phyloP scores from a whole-genome alignment of 1,140 invertebrate species.

The Neotoxoptera formosana region DNA sequence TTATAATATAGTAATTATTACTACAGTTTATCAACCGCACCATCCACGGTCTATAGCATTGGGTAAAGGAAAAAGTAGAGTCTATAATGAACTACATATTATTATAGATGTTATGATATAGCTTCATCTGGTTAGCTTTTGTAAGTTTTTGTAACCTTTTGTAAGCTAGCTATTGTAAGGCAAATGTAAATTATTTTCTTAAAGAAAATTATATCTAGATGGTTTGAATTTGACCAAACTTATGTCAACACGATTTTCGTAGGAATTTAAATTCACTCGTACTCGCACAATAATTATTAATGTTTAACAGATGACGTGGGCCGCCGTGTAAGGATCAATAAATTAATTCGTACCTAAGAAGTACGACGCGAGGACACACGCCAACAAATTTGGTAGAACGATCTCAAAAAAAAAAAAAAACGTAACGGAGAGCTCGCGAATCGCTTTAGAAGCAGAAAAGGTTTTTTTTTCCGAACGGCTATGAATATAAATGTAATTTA shows the following conservation, averaged over 20 bases:
- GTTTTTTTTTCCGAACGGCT: slow-evolving; percentile 3
- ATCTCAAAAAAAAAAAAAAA: neutral
- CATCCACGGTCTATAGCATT: neutral
- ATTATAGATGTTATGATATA: neutral
- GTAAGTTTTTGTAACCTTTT: no score
- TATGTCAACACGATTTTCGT: neutral
- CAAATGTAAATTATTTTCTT: neutral
- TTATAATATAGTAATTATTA: neutral
- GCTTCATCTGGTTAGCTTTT: neutral
- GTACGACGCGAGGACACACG: neutral
- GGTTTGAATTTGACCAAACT: no score
- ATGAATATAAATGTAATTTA: slow-evolving; percentile 48
- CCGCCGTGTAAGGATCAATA: neutral
- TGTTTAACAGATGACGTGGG: neutral
- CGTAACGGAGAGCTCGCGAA: neutral
- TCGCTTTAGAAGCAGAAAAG: neutral
- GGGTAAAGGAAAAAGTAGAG: neutral
- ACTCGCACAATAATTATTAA: no score
- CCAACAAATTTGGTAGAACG: neutral
- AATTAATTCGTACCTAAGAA: neutral
- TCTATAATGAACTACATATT: neutral
- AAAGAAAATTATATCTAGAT: neutral
- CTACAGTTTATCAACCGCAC: neutral
- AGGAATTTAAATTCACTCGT: neutral
- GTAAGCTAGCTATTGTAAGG: no score